Percentiles rank a stretch among this genome's conserved stretches.
phyloP scores from a whole-genome alignment of 2,113 vertebrate species.

The Apteryx owenii region DNA sequence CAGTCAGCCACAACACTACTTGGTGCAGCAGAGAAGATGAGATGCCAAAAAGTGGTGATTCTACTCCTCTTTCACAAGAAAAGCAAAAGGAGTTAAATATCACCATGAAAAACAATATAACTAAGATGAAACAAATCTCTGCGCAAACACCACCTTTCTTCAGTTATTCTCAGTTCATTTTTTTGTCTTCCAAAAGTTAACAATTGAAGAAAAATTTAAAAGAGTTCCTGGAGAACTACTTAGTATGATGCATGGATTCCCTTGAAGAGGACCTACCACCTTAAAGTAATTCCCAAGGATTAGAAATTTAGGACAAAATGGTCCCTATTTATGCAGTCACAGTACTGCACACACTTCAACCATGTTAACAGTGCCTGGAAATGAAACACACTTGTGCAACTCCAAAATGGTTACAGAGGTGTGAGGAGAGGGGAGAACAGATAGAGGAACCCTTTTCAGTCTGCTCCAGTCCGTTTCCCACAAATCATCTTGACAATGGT shows the following conservation, averaged over 20 bases:
- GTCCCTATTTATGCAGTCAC: not conserved
- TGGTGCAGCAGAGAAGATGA: not conserved
- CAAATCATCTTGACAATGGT: not conserved
- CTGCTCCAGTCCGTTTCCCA: not conserved
- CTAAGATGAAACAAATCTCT: not conserved
- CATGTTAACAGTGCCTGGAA: not conserved
- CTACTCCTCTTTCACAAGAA: not conserved
- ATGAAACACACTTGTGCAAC: not conserved
- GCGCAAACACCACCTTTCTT: not conserved
- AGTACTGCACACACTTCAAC: not conserved
- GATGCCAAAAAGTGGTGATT: not conserved
- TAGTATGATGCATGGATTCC: not conserved
- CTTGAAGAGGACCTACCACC: not conserved
- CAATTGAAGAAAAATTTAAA: not conserved
- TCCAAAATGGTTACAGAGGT: not conserved
- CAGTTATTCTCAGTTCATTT: not conserved
- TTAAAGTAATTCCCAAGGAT: not conserved
- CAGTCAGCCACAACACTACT: not conserved
- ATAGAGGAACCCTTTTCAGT: not conserved
- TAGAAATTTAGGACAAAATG: not conserved
- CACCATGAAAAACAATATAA: not conserved
- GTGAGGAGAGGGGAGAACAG: not conserved
- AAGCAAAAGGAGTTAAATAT: not conserved
- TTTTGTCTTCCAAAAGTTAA: not conserved
- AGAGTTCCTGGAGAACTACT: not conserved